Conservation (phyloP, 2,888 invertebrate species). For the Scaptomyza parva region DNA sequence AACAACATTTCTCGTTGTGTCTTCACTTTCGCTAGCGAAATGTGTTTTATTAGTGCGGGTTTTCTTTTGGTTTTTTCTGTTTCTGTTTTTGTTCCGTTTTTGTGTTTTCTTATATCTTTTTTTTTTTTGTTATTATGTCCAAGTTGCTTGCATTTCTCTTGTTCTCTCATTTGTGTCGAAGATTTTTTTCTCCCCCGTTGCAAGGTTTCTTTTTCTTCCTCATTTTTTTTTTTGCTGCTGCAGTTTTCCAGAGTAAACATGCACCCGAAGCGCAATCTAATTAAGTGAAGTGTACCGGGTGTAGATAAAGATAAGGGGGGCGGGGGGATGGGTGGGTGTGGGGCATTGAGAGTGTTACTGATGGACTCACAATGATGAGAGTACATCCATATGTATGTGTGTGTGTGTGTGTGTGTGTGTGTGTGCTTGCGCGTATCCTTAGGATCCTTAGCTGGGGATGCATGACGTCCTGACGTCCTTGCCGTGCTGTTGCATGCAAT, state of each 20-base stretch:
- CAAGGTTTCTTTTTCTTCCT: slow-evolving; percentile 3
- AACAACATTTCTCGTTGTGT: slow-evolving; percentile 38
- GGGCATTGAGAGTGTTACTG: slow-evolving; percentile 28
- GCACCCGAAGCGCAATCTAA: slow-evolving; percentile 77
- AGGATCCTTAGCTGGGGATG: slow-evolving; percentile 22
- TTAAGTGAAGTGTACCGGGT: slow-evolving; percentile 64
- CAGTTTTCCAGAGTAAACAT: slow-evolving; percentile 60
- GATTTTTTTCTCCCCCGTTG: slow-evolving; percentile 32
- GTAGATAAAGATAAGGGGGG: slow-evolving; percentile 2
- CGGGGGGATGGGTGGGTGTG: not conserved
- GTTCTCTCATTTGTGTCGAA: slow-evolving; percentile 57
- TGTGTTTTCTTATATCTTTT: not conserved
- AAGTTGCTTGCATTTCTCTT: slow-evolving; percentile 30
- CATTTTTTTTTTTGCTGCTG: slow-evolving; percentile 9
- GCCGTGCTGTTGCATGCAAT: slow-evolving; percentile 59
- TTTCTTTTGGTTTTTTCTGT: slow-evolving; percentile 24
- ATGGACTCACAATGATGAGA: slow-evolving; percentile 49
- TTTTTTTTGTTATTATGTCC: not conserved
- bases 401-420: slow-evolving; percentile 20
- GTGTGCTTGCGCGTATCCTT: slow-evolving; percentile 29
- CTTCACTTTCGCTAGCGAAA: slow-evolving; percentile 63
- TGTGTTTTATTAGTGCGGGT: slow-evolving; percentile 55
- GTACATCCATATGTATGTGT: not conserved
- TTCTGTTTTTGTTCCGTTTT: slow-evolving; percentile 4
- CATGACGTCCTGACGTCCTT: slow-evolving; percentile 39